phyloP scores from a whole-genome alignment of 2,113 vertebrate genomes.

The Paracanthobrama guichenoti region DNA sequence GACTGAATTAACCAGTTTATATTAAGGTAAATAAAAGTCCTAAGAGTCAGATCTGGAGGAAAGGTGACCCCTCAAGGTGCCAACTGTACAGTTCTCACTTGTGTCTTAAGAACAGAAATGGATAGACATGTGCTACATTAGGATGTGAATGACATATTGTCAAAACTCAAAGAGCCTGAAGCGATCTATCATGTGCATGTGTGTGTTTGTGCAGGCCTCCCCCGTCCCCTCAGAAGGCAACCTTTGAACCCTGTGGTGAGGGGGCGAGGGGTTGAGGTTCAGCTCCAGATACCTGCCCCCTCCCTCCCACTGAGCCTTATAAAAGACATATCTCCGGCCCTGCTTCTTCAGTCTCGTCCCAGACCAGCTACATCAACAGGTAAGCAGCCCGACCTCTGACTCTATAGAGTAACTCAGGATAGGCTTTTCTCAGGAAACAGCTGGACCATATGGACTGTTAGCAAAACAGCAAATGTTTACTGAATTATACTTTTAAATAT shows the following conservation, averaged over 20 bases:
- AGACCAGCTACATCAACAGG: slow-evolving; percentile 70
- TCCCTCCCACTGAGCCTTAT: slow-evolving; percentile 63
- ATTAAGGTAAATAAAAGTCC: neutral
- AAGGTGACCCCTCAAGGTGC: neutral
- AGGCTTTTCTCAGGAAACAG: neutral
- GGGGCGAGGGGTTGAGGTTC: slow-evolving; percentile 74
- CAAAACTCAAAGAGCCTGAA: neutral
- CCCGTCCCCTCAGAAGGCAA: slow-evolving; percentile 59
- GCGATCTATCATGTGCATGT: neutral
- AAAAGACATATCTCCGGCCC: slow-evolving; percentile 62
- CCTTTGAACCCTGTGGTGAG: slow-evolving; percentile 71
- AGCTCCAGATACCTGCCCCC: slow-evolving; percentile 69
- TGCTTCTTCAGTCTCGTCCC: slow-evolving; percentile 66
- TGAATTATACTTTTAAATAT: no score
- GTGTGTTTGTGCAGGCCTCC: slow-evolving; percentile 12
- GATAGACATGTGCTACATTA: neutral
- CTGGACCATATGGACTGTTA: neutral
- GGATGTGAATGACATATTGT: neutral
- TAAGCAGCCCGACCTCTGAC: slow-evolving; percentile 60
- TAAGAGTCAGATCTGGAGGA: neutral
- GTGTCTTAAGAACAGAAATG: neutral
- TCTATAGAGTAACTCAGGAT: neutral
- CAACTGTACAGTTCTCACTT: neutral
- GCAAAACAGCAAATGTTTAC: neutral
- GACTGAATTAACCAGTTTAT: neutral